These are phyloP conservation scores for Halichondria panicea DNA, from an alignment of 37 sponge, comb jelly and placozoan species.

Conservation along the genomic window DNA sequence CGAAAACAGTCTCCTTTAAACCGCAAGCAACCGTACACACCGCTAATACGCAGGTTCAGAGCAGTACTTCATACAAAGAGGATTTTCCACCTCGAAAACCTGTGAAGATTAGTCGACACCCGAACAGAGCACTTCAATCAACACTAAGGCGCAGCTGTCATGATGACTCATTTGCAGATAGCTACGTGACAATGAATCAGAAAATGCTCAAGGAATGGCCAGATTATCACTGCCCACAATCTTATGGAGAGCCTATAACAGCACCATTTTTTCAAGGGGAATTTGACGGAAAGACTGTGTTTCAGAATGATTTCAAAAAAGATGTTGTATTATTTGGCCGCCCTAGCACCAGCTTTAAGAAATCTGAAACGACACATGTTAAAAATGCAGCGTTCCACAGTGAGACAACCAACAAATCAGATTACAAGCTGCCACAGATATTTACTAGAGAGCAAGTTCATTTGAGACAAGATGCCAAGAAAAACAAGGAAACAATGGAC, in stretches of 20 bases:
- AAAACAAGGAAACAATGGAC: too few relatives aligned
- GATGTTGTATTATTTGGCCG: background rate
- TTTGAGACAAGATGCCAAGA: too few relatives aligned
- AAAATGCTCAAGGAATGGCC: background rate
- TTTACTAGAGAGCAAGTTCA: too few relatives aligned
- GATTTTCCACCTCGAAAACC: background rate
- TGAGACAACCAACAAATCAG: background rate
- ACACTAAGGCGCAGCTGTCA: background rate
- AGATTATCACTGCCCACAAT: background rate
- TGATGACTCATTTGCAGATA: background rate
- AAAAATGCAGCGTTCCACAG: background rate
- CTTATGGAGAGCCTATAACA: background rate
- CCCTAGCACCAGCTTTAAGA: conserved; percentile 2
- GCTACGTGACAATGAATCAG: conserved; percentile 8
- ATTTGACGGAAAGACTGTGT: conserved; percentile 4
- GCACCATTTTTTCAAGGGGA: conserved; percentile 6
- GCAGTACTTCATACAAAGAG: background rate
- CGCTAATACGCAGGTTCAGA: background rate
- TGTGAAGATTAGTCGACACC: background rate
- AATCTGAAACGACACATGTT: too few relatives aligned
- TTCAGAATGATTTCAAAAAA: background rate
- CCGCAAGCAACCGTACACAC: background rate
- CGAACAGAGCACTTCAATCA: background rate
- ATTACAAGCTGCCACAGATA: too few relatives aligned
- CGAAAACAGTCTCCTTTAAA: background rate